A percentile compares a stretch with the other conserved stretches of the same genome.
These are phyloP conservation scores for Steinernema feltiae DNA, from an alignment of 1,140 invertebrate species.

Conservation along the genomic window DNA sequence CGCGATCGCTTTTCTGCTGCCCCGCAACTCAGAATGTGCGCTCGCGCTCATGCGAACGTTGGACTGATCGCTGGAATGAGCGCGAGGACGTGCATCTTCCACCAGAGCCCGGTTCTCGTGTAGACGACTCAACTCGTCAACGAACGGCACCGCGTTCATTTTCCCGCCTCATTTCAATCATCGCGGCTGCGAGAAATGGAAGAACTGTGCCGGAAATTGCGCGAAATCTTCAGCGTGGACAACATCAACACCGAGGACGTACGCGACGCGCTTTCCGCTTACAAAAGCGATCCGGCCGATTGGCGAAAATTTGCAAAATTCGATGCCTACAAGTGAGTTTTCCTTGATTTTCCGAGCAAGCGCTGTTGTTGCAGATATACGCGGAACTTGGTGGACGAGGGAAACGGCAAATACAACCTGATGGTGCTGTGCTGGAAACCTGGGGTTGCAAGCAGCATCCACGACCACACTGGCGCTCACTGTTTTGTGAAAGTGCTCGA, in stretches of 20 bases:
- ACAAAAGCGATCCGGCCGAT: slow-evolving; percentile 46
- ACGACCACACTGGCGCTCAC: slow-evolving; percentile 89
- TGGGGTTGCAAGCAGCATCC: slow-evolving; percentile 81
- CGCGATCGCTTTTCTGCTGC: too few species aligned
- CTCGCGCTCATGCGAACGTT: too few species aligned
- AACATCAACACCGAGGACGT: slow-evolving; percentile 50
- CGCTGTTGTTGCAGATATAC: slow-evolving; percentile 70
- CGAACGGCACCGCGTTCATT: too few species aligned
- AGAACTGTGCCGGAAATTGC: too few species aligned
- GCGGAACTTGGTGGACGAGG: slow-evolving; percentile 81
- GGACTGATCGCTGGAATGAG: too few species aligned
- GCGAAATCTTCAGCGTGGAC: slow-evolving; percentile 45
- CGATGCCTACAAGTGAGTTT: slow-evolving; percentile 45
- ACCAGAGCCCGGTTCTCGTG: too few species aligned
- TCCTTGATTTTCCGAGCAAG: not conserved
- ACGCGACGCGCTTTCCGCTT: slow-evolving; percentile 39
- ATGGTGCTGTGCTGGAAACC: slow-evolving; percentile 95
- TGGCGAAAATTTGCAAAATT: slow-evolving; percentile 51
- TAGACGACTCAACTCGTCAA: too few species aligned
- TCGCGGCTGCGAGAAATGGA: too few species aligned
- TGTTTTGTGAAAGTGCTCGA: slow-evolving; percentile 86
- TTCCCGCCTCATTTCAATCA: too few species aligned
- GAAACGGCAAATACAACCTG: slow-evolving; percentile 94
- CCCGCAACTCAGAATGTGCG: too few species aligned
- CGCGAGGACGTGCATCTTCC: too few species aligned